Base-by-base conservation (phyloP, 35 echinoderm and acorn worm genomes). In the Lytechinus variegatus region DNA sequence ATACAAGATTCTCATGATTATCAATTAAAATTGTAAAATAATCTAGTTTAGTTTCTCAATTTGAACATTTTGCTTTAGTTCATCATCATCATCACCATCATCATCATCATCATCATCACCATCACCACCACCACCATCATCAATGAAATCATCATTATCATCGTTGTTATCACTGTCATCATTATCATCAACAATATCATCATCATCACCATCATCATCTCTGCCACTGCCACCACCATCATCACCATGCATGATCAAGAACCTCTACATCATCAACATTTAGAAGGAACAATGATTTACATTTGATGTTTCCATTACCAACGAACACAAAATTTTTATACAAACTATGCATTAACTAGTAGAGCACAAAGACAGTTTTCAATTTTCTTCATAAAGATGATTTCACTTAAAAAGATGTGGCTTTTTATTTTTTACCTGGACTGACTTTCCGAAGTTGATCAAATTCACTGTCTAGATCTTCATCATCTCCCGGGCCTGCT, bases 391-490 rank as follows among this genome's bases (percentile, higher is more conserved):
- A 58, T 13, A 10, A 58, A 58, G 87, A 44, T 44, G 33, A 44
- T 44, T 1, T 44, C 33, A 44, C 33, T 44, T 2, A 44, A 44
- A 44, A 44, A 44, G 33, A 44, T 44, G 33, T 0, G 33, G 33
- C 33, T 44, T 44, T 44, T 44, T 44, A 2, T 44, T 44, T 44
- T 58, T 55, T 57, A 93, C 92, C 92, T 93, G 92, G 92, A 57
- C 92, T 93, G n/a, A 93, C 92, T 93, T 93, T 93, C 9, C 92
- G 8, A 10, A 93, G 92, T 57, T 93, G 92, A 24, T 93, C 92
- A 93, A 93, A 93, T 27, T 93, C 92, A 27, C 92, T 93, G 55
- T 93, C 92, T 54, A 93, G n/a, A n/a, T 93, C 92, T 44, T 93
- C 92, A 57, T 93, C 92, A 10, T 93, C 92, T 54, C 54, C 9